A percentile compares a stretch with the other conserved stretches of the same genome.
Conservation (phyloP, 1,140 invertebrate species). For the Pomacea maculata region DNA sequence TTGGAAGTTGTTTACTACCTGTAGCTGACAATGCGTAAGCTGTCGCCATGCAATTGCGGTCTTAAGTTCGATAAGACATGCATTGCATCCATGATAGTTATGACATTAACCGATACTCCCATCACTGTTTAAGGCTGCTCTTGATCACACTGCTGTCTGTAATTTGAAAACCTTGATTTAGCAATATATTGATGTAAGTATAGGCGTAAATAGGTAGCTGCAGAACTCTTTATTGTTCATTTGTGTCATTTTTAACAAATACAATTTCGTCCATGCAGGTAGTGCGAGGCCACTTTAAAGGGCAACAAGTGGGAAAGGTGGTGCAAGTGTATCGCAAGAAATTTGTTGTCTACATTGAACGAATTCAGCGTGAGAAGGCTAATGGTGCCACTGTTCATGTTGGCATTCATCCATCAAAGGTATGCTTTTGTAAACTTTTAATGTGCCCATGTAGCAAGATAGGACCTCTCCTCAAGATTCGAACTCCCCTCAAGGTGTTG, state of each 20-base stretch:
- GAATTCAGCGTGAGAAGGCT: constrained; percentile 98
- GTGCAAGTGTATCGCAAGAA: constrained; percentile 98
- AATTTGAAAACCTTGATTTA: background rate
- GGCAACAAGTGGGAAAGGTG: constrained; percentile 98
- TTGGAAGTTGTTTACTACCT: too few relatives aligned
- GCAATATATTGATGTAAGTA: background rate
- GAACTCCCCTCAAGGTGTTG: too few relatives aligned
- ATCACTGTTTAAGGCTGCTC: background rate
- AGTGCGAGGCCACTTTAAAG: constrained; percentile 97
- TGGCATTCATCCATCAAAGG: constrained; percentile 98
- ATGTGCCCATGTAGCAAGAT: too few relatives aligned
- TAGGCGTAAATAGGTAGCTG: background rate
- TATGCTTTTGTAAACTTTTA: constrained; percentile 62
- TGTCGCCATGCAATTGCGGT: too few relatives aligned
- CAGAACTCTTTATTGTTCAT: background rate
- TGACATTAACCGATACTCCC: background rate
- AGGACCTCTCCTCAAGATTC: too few relatives aligned
- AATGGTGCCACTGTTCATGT: constrained; percentile 98
- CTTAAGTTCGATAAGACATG: background rate
- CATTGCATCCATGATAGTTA: background rate
- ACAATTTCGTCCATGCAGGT: constrained; percentile 71
- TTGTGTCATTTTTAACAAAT: background rate
- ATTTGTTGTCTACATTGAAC: constrained; percentile 98
- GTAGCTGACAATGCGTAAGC: too few relatives aligned
- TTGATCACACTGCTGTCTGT: background rate